Evolutionary conservation across 2,113 vertebrate genomes (phyloP).

Genomic region (Bombycilla garrulus): DNA sequence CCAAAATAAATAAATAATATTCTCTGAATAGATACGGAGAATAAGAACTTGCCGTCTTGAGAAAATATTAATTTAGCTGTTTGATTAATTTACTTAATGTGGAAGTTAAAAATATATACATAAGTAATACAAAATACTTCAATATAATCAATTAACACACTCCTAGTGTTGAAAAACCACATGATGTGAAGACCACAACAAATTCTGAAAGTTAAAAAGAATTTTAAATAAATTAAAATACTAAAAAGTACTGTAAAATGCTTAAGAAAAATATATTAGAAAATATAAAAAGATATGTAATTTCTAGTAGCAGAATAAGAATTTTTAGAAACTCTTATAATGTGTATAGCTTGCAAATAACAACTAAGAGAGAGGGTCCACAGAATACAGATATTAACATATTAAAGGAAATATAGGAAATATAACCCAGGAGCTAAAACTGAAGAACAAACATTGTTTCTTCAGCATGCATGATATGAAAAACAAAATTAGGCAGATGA

Average conservation of each 20-base stretch:
- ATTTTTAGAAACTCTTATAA: not conserved
- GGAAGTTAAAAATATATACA: not conserved
- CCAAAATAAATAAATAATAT: not conserved
- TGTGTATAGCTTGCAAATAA: not conserved
- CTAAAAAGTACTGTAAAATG: accelerated
- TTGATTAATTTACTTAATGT: not conserved
- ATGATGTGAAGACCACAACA: accelerated
- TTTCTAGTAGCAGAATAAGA: not conserved
- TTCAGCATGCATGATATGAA: not conserved
- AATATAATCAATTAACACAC: too few relatives aligned
- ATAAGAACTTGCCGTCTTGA: not conserved
- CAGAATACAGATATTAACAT: not conserved
- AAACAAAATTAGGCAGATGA: not conserved
- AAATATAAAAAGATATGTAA: not conserved
- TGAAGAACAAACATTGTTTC: not conserved
- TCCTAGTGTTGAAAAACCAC: not conserved
- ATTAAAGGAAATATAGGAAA: not conserved
- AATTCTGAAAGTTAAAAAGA: not conserved
- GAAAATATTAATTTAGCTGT: not conserved
- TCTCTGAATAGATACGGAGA: not conserved
- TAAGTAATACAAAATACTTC: not conserved
- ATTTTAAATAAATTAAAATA: accelerated
- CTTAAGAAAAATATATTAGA: not conserved
- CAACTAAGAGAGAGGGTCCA: not conserved
- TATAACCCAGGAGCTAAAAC: accelerated